Evolutionary conservation across 2,797 vertebrate species (phyloP).

Genomic region (Thamnophis elegans): DNA sequence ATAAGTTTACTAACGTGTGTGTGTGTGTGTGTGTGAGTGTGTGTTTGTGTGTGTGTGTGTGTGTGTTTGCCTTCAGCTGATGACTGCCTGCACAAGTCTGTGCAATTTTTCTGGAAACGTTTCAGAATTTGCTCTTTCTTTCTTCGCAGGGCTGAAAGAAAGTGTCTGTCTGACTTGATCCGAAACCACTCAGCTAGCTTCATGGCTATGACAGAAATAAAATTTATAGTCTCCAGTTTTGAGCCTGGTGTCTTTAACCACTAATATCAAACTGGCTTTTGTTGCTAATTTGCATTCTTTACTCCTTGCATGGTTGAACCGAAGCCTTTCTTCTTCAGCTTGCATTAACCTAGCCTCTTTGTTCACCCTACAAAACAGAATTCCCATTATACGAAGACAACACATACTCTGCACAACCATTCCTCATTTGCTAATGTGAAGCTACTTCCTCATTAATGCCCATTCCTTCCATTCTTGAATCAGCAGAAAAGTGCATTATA

Average conservation of each 20-base stretch:
- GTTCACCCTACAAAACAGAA: background rate
- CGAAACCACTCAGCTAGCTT: background rate
- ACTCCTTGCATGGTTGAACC: background rate
- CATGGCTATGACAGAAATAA: background rate
- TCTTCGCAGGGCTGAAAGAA: background rate
- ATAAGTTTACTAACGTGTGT: background rate
- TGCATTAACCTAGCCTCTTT: background rate
- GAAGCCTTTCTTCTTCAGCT: background rate
- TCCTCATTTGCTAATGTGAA: background rate
- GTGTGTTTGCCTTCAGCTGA: background rate
- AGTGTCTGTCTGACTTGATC: background rate
- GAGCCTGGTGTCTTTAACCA: background rate
- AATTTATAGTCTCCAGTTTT: background rate
- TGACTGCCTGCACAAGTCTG: background rate
- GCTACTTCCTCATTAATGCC: background rate
- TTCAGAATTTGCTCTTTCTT: background rate
- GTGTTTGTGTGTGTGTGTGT: too few relatives aligned
- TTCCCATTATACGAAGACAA: background rate
- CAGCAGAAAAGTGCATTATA: background rate
- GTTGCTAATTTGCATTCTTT: background rate
- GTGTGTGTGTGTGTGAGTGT: background rate
- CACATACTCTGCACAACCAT: background rate
- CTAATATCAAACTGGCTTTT: background rate
- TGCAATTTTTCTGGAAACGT: background rate
- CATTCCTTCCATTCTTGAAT: background rate